phyloP scores from a whole-genome alignment of 2,797 vertebrate species.

The Coregonus sp. region DNA sequence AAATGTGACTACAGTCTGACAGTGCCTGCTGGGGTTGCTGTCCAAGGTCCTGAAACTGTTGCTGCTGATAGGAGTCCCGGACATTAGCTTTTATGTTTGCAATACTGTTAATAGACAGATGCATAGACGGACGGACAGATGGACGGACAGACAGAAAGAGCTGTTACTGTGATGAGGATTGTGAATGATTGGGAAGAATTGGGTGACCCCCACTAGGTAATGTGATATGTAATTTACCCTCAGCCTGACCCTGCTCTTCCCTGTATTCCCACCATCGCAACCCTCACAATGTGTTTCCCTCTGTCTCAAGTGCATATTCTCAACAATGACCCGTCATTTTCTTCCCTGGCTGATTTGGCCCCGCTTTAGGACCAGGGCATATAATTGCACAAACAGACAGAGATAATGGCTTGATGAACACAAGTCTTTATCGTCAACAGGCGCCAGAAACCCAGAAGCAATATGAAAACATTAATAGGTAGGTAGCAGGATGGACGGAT shows the following conservation, averaged over 20 bases:
- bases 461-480: constrained; percentile 85
- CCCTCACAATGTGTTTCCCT: constrained; percentile 72
- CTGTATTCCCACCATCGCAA: constrained; percentile 55
- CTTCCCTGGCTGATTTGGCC: constrained; percentile 66
- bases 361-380: constrained; percentile 63
- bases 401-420: constrained; percentile 71
- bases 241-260: constrained; percentile 63
- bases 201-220: constrained; percentile 67
- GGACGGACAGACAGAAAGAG: constrained; percentile 51
- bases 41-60: constrained; percentile 8
- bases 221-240: constrained; percentile 75
- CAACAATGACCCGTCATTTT: constrained; percentile 72
- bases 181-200: constrained; percentile 61
- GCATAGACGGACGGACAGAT: constrained; percentile 19
- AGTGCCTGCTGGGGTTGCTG: not conserved
- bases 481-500: constrained; percentile 83
- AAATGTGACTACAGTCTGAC: not conserved
- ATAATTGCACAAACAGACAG: constrained; percentile 79
- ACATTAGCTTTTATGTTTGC: constrained; percentile 30
- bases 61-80: constrained; percentile 1
- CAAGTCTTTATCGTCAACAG: constrained; percentile 74
- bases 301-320: constrained; percentile 82
- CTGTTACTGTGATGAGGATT: constrained; percentile 51
- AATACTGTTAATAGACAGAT: not conserved
- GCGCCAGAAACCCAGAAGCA: constrained; percentile 54